Conservation (phyloP, 1,140 invertebrate species). For the Lordiphosa clarofinis region DNA sequence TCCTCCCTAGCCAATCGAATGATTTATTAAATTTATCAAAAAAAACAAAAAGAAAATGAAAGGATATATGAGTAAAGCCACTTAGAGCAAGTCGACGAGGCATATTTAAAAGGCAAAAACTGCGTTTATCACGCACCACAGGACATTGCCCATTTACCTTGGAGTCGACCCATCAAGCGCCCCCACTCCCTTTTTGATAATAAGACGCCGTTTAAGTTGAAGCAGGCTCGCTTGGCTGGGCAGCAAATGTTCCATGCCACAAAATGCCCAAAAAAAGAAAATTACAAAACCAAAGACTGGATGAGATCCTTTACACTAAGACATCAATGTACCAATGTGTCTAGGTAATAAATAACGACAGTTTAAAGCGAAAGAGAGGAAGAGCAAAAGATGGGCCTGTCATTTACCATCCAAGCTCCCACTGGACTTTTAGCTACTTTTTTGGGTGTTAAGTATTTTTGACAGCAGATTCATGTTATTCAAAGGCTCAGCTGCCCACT, state of each 20-base stretch:
- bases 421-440: slow-evolving; percentile 9
- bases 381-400: slow-evolving; percentile 1
- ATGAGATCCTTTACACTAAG: background rate
- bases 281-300: background rate
- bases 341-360: slow-evolving; percentile 16
- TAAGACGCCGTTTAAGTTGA: slow-evolving; percentile 12
- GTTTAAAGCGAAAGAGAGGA: slow-evolving; percentile 8
- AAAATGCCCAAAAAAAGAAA: slow-evolving; percentile 17
- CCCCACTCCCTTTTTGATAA: slow-evolving; percentile 3
- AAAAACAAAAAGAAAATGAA: slow-evolving; percentile 11
- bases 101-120: slow-evolving; percentile 55
- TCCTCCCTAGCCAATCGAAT: slow-evolving; percentile 38
- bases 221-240: slow-evolving; percentile 54
- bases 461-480: slow-evolving; percentile 13
- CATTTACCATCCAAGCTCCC: slow-evolving; percentile 8
- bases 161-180: slow-evolving; percentile 4
- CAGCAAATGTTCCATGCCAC: slow-evolving; percentile 65
- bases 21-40: slow-evolving; percentile 68
- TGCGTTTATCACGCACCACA: slow-evolving; percentile 67
- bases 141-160: slow-evolving; percentile 68
- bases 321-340: slow-evolving; percentile 14
- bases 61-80: slow-evolving; percentile 12
- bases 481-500: slow-evolving; percentile 7
- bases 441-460: slow-evolving; percentile 12
- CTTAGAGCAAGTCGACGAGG: slow-evolving; percentile 17